Base-by-base conservation (phyloP, 2,797 vertebrate species). In the Leptoclinus maculatus region DNA sequence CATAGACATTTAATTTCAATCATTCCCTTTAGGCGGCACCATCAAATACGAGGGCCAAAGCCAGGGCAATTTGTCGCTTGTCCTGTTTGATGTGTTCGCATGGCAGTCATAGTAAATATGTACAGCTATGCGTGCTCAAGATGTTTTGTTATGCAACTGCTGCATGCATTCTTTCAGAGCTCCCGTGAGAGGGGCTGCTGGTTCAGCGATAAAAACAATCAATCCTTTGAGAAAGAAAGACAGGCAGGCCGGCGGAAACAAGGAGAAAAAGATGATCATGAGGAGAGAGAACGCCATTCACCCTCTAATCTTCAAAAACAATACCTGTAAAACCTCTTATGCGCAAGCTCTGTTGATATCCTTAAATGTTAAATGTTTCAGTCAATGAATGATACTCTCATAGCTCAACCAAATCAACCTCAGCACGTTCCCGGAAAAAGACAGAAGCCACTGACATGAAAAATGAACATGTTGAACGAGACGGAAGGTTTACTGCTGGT, bases 151-250 rank as follows among this genome's bases (percentile, higher is more conserved):
- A 88, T 91, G 87, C 80, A 87, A 89, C 75, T 68, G 70, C 57
- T 85, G 84, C 86, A 57, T 79, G 80, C 85, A 80, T 87, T 87
- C 80, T 83, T 86, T 72, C 85, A 78, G 72, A 58, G 74, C 84
- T 91, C 84, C 85, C 41, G 36, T 51, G 76, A 84, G 88, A 85
- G 66, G 68, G 51, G 80, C 87, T 91, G 91, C 91, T 92, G 89
- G 78, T 76, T 87, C 90, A 92, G 92, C 77, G 74, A 93, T 93
- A 92, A 89, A 85, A 92, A 91, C 91, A 94, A 95, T 95, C 90
- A 91, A 92, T 94, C 89, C 78, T 85, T 91, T 89, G 86, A 89
- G 78, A 82, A 74, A 82, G 47, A 83, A 64, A 83, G 72, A 79
- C 75, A 69, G 73, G 38, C 32, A 59, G 78, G 70, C 59, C 71